Evolutionary conservation across 2,888 invertebrate species (phyloP).

Genomic region (Julus scandinavius): DNA sequence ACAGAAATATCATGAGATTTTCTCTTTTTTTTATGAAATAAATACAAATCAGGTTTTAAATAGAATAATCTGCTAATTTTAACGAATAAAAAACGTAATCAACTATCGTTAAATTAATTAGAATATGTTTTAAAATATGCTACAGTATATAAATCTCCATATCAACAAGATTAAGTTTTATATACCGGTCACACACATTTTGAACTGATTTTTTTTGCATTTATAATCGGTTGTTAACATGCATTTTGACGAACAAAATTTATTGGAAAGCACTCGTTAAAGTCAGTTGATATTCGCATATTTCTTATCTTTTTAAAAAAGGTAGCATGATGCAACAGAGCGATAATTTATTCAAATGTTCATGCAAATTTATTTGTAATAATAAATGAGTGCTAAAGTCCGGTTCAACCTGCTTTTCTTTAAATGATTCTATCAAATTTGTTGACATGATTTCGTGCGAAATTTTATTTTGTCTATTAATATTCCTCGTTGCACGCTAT

Average conservation of each 20-base stretch:
- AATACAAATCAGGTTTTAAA: no score
- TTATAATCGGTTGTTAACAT: background rate
- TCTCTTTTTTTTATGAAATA: no score
- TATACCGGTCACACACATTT: no score
- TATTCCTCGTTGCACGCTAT: slow-evolving; percentile 11
- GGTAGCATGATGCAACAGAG: background rate
- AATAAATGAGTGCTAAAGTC: background rate
- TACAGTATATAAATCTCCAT: no score
- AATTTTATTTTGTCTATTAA: background rate
- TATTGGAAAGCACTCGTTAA: background rate
- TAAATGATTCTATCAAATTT: background rate
- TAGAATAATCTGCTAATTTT: no score
- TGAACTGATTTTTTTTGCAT: no score
- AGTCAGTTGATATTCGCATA: background rate
- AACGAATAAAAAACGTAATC: no score
- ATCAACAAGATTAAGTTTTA: no score
- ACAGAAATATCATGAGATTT: background rate
- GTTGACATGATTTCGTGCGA: background rate
- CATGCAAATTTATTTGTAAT: background rate
- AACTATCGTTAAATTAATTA: no score
- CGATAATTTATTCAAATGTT: background rate
- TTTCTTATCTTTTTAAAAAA: no score
- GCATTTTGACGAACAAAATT: background rate
- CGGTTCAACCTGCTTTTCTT: background rate
- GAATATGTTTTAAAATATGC: no score